Percentiles rank a stretch among this genome's conserved stretches.
phyloP scores from a whole-genome alignment of 2,113 vertebrate genomes.

The Petromus typicus region DNA sequence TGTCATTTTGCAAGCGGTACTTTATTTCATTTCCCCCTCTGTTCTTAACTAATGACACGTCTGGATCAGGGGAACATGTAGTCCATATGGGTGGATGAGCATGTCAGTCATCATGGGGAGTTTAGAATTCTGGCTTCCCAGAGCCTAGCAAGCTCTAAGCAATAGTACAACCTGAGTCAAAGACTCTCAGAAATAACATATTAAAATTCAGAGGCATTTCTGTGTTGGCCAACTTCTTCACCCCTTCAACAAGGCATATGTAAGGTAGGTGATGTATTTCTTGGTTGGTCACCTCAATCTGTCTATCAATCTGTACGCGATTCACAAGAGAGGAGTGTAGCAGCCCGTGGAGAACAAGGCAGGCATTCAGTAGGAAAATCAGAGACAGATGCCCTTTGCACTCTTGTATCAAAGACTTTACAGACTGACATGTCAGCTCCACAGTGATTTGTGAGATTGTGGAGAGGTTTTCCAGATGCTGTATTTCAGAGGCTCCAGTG shows the following conservation, averaged over 20 bases:
- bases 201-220: slow-evolving; percentile 51
- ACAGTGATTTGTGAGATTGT: slow-evolving; percentile 5
- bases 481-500: not conserved
- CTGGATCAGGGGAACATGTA: not conserved
- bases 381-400: not conserved
- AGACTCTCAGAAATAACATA: slow-evolving; percentile 13
- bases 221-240: not conserved
- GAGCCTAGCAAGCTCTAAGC: not conserved
- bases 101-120: rapidly evolving
- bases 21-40: not conserved
- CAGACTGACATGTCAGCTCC: not conserved
- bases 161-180: not conserved
- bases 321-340: not conserved
- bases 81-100: not conserved
- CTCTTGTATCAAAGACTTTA: not conserved
- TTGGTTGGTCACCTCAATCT: not conserved
- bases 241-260: not conserved
- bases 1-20: not conserved
- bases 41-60: slow-evolving; percentile 5
- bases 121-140: not conserved
- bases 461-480: slow-evolving; percentile 36
- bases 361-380: slow-evolving; percentile 40
- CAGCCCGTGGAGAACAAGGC: slow-evolving; percentile 29
- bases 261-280: rapidly evolving
- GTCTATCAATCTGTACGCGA: not conserved